phyloP scores from a whole-genome alignment of 2,113 vertebrate species.

The Rallus limicola region DNA sequence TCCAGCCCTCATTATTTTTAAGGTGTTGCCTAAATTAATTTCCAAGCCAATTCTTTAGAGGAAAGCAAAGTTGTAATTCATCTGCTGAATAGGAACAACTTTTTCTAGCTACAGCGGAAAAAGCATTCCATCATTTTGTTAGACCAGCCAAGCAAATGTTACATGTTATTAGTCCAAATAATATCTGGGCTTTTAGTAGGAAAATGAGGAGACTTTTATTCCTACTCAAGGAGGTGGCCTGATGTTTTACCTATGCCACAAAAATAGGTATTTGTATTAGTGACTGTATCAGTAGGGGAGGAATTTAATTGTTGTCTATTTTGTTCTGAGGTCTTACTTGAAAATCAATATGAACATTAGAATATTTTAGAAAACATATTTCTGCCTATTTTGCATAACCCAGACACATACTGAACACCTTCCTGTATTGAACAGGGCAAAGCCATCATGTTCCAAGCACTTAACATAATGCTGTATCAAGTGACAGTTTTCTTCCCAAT shows the following conservation, averaged over 20 bases:
- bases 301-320: not conserved
- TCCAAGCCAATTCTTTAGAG: conserved; percentile 24
- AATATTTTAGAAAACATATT: not conserved
- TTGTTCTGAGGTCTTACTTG: not conserved
- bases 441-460: not conserved
- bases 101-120: conserved; percentile 3
- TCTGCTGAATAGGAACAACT: conserved; percentile 1
- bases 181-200: not conserved
- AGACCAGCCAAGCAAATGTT: conserved; percentile 17
- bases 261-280: not conserved
- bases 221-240: not conserved
- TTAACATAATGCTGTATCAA: not conserved
- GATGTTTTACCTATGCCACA: not conserved
- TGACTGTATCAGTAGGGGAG: not conserved
- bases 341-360: not conserved
- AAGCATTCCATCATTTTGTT: conserved; percentile 10
- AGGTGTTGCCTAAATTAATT: not conserved
- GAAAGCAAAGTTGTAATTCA: conserved; percentile 22
- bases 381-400: not conserved
- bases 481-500: not conserved
- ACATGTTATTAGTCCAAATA: conserved; percentile 18
- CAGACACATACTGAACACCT: not conserved
- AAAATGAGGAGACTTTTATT: not conserved
- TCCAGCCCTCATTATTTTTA: not conserved
- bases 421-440: not conserved